Evolutionary conservation across 2,797 vertebrate genomes (phyloP), one percentile per base, ranked within the genome.

Genomic region (Enteromius trimaculatus): DNA sequence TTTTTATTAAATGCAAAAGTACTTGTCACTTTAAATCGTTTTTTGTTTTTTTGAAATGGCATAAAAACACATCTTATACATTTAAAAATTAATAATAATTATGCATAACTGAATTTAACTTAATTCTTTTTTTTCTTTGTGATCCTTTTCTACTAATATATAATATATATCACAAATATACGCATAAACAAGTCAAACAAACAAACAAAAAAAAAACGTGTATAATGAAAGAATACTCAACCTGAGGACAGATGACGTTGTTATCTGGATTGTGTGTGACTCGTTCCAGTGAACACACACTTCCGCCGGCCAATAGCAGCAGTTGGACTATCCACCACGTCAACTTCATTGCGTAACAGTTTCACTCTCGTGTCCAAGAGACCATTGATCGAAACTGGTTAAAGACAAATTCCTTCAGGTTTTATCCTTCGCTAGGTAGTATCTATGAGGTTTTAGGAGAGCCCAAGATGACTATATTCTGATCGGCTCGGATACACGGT

Each of bases 291-390:
- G 75, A 58, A 62, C 19, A 21, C 37, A 60, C 74, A 62, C 26
- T 37, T 6, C 51, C 29, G 37, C 17, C n/a, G 37, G 29, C 81
- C 75, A 70, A 49, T 37, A 71, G 17, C 10, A 83, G 51, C 26
- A 70, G 21, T 14, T 49, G 16, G 2, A 37, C 8, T 37, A 31
- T 60, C 65, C 64, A 60, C 75, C 26, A 49, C 39, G 17, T 44
- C 13, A 31, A 34, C 2, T 16, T 29, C 81, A 83, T 83, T 83
- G 64, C 39, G 65, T 49, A 83, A 77, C 42, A 69, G 81, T 83
- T 83, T 83, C 74, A 3, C 17, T 77, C 34, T 83, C 0, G 44
- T 51, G 4, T 64, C 71, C 34, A 39, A 55, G 16, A 60, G 34
- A 69, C 26, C 21, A n/a, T 13, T 34, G 21, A 49, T 44, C 6